Percentiles rank a stretch among this genome's conserved stretches.
Evolutionary conservation across 2,888 invertebrate species (phyloP).

Genomic region (Pristionchus entomophagus): DNA sequence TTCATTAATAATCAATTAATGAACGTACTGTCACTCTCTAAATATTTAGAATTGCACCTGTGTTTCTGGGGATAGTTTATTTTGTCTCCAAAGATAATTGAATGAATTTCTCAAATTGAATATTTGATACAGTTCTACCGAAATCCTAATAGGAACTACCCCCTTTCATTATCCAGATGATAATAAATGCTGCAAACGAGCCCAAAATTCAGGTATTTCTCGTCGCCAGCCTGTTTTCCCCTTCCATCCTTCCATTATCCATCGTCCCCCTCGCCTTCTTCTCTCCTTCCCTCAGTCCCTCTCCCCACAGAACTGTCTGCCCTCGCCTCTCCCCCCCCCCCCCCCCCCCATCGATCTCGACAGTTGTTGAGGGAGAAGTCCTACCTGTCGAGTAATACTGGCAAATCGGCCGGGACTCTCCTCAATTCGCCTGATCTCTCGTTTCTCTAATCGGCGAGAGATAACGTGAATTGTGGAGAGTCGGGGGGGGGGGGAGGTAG

Average conservation of each 20-base stretch:
- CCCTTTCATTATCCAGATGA: too few species aligned
- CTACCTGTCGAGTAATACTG: too few species aligned
- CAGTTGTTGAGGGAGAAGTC: background rate
- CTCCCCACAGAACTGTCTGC: slow-evolving; percentile 8
- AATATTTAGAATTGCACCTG: background rate
- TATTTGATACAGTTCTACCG: too few species aligned
- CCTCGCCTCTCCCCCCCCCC: background rate
- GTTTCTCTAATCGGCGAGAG: too few species aligned
- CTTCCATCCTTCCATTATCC: slow-evolving; percentile 10
- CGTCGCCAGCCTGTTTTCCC: background rate
- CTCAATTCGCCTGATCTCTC: too few species aligned
- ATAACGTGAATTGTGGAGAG: too few species aligned
- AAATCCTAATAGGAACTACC: background rate
- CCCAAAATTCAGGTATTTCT: background rate
- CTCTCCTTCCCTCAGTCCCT: slow-evolving; percentile 22
- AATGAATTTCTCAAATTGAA: too few species aligned
- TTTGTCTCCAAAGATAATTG: too few species aligned
- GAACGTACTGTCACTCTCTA: too few species aligned
- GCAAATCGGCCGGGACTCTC: too few species aligned
- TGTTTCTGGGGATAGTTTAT: too few species aligned
- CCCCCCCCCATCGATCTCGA: slow-evolving; percentile 10
- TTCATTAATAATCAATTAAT: too few species aligned
- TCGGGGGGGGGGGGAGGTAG: background rate
- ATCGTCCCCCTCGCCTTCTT: background rate
- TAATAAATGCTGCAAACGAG: background rate